A percentile compares a stretch with the other conserved stretches of the same genome.
Evolutionary conservation across 1,140 invertebrate species (phyloP).

Genomic region (Geopemphigus sp.): DNA sequence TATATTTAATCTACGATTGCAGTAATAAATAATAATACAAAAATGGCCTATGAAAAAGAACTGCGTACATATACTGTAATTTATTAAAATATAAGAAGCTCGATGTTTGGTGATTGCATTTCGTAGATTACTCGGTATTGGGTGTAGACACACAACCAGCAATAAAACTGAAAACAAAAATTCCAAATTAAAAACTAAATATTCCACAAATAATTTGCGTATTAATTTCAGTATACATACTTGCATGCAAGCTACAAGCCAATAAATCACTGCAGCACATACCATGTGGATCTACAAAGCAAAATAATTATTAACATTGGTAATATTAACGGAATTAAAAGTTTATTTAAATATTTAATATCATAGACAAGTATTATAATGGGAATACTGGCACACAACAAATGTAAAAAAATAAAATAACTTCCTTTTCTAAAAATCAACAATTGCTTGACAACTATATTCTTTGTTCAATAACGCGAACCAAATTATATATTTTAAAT

Average conservation of each 20-base stretch:
- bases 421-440: too few species aligned
- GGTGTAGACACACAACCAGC: constrained; percentile 78
- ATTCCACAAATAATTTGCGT: constrained; percentile 8
- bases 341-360: background rate
- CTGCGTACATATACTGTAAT: background rate
- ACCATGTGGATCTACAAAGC: constrained; percentile 49
- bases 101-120: constrained; percentile 83
- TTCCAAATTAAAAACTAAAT: background rate
- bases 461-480: too few species aligned
- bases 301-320: background rate
- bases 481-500: too few species aligned
- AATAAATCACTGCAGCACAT: constrained; percentile 46
- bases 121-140: constrained; percentile 77
- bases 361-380: background rate
- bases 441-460: too few species aligned
- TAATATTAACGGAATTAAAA: background rate
- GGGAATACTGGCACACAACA: background rate
- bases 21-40: background rate
- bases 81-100: constrained; percentile 68
- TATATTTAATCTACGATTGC: too few species aligned
- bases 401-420: too few species aligned
- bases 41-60: background rate
- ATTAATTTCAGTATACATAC: constrained; percentile 1
- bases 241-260: constrained; percentile 45
- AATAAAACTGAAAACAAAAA: constrained; percentile 71